Evolutionary conservation across 1,140 invertebrate species (phyloP).

Genomic region (Pseudomyrmex dendroicus): DNA sequence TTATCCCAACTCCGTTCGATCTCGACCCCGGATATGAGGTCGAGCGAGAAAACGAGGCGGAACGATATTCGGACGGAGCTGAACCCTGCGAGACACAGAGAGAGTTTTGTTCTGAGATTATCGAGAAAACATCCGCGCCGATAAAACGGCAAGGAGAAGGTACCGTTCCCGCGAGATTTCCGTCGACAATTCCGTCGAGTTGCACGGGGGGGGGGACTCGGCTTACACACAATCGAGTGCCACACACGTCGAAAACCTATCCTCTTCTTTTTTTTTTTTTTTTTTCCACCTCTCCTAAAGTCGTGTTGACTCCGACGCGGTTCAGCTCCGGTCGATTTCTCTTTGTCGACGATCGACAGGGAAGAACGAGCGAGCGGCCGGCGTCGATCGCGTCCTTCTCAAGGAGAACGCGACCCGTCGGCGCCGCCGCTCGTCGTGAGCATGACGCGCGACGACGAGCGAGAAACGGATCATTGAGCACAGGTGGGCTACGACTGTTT

Average conservation of each 20-base stretch:
- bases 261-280: not conserved
- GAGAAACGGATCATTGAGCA: conserved; percentile 70
- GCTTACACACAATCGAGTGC: conserved; percentile 24
- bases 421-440: conserved; percentile 10
- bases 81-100: conserved; percentile 29
- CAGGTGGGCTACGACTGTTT: conserved; percentile 87
- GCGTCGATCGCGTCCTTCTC: conserved; percentile 24
- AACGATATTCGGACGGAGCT: conserved; percentile 55
- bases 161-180: conserved; percentile 40
- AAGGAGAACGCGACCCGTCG: conserved; percentile 24
- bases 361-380: conserved; percentile 13
- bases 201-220: not conserved
- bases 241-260: conserved; percentile 32
- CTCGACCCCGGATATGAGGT: conserved; percentile 14
- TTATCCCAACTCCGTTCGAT: conserved; percentile 36
- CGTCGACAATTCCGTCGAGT: conserved; percentile 48
- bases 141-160: conserved; percentile 50
- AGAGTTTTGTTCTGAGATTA: conserved; percentile 49
- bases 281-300: not conserved
- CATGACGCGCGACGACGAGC: conserved; percentile 21
- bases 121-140: conserved; percentile 50
- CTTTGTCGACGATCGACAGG: conserved; percentile 40
- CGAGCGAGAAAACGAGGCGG: conserved; percentile 28
- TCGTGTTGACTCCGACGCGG: conserved; percentile 12
- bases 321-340: conserved; percentile 51